These are phyloP conservation scores for Uromys caudimaculatus DNA, from an alignment of 2,797 vertebrate genomes.

Conservation along the genomic window DNA sequence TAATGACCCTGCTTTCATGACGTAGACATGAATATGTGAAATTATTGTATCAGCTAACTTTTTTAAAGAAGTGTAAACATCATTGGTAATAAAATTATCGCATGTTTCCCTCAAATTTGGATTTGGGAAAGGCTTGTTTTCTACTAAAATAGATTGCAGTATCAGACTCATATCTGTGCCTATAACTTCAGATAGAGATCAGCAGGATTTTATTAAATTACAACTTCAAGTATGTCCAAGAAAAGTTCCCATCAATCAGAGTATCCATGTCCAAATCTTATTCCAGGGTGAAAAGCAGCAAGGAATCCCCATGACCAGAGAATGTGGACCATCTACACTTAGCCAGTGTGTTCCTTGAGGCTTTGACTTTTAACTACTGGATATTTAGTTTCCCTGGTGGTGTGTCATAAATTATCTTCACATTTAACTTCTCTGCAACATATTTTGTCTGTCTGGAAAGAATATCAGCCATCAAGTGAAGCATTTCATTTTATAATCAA, in stretches of 20 bases:
- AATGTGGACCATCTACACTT: constrained; percentile 11
- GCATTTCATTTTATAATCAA: constrained; percentile 73
- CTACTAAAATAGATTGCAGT: constrained; percentile 9
- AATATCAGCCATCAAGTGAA: constrained; percentile 35
- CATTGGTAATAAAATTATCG: not conserved
- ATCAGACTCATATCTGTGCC: constrained; percentile 12
- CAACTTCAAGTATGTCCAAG: not conserved
- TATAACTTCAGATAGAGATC: constrained; percentile 22
- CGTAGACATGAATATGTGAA: not conserved
- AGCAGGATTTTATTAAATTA: constrained; percentile 38
- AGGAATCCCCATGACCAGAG: not conserved
- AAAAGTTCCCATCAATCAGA: not conserved
- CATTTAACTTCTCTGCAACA: constrained; percentile 53
- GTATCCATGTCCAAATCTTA: not conserved
- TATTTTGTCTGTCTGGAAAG: constrained; percentile 65
- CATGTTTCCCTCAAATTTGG: constrained; percentile 38
- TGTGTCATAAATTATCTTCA: constrained; percentile 71
- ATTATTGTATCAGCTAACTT: not conserved
- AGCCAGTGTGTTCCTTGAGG: constrained; percentile 57
- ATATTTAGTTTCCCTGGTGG: constrained; percentile 64
- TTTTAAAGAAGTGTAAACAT: not conserved
- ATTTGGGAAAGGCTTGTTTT: not conserved
- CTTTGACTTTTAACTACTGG: constrained; percentile 53
- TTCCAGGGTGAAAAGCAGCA: not conserved
- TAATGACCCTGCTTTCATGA: not conserved